Percentiles rank a stretch among this genome's conserved stretches.
phyloP scores from a whole-genome alignment of 2,797 vertebrate species.

The Rhadinocentrus ornatus region DNA sequence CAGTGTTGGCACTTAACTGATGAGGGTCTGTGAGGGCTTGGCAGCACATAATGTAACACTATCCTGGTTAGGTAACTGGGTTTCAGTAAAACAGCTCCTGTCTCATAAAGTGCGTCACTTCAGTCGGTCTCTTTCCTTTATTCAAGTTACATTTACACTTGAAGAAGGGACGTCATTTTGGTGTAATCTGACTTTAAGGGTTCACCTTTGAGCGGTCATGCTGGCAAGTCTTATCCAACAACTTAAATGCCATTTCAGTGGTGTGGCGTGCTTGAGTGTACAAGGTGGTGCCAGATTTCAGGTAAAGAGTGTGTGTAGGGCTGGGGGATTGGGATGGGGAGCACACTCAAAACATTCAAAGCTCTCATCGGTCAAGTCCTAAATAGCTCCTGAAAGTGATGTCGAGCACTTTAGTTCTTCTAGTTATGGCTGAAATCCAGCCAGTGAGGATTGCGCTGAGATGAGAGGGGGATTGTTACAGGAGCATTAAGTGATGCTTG shows the following conservation, averaged over 20 bases:
- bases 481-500: constrained; percentile 40
- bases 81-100: constrained; percentile 5
- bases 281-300: constrained; percentile 29
- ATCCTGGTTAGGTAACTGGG: constrained; percentile 22
- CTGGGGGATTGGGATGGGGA: neutral
- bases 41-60: constrained; percentile 8
- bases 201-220: constrained; percentile 40
- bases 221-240: constrained; percentile 61
- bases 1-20: constrained; percentile 4
- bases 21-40: neutral
- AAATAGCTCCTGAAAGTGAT: constrained; percentile 51
- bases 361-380: constrained; percentile 30
- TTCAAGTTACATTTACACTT: constrained; percentile 24
- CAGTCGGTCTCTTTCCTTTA: constrained; percentile 19
- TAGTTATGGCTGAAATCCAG: constrained; percentile 49
- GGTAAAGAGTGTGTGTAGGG: constrained; percentile 19
- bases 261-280: constrained; percentile 25
- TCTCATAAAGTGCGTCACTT: constrained; percentile 1
- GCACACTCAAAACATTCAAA: constrained; percentile 24
- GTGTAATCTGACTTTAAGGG: constrained; percentile 52
- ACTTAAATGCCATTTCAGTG: constrained; percentile 52
- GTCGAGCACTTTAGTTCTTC: constrained; percentile 31
- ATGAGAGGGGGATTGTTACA: constrained; percentile 43
- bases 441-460: constrained; percentile 21
- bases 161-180: constrained; percentile 29